Conservation (phyloP, 2,797 vertebrate genomes). For the Cygnus olor region DNA sequence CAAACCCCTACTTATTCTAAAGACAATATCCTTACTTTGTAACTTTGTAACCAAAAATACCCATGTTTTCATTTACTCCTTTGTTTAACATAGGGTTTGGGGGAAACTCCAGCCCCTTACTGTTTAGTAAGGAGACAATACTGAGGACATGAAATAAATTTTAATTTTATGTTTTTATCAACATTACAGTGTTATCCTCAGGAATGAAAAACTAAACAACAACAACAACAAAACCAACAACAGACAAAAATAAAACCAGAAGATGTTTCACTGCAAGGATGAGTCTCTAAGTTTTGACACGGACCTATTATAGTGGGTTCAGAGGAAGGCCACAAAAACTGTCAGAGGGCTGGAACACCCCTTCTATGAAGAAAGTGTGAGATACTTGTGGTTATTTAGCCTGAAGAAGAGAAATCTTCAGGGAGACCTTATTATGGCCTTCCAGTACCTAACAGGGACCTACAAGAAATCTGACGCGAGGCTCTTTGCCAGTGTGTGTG, state of each 20-base stretch:
- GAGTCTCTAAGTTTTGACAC: not conserved
- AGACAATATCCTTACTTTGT: not conserved
- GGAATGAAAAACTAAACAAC: rapidly evolving
- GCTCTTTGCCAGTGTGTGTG: not conserved
- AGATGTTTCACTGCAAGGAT: not conserved
- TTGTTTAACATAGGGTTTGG: not conserved
- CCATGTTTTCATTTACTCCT: not conserved
- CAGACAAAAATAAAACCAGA: not conserved
- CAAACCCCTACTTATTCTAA: not conserved
- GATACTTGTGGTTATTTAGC: not conserved
- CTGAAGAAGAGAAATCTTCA: not conserved
- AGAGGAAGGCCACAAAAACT: not conserved
- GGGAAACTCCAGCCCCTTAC: not conserved
- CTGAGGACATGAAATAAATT: not conserved
- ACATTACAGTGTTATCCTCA: rapidly evolving
- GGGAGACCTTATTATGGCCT: not conserved
- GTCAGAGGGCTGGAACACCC: too few relatives aligned
- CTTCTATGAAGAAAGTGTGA: too few relatives aligned
- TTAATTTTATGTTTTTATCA: not conserved
- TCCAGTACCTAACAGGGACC: not conserved
- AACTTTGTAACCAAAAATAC: rapidly evolving
- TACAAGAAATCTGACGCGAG: not conserved
- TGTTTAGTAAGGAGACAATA: not conserved
- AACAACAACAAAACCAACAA: not conserved
- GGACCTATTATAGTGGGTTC: not conserved